Evolutionary conservation across 2,113 vertebrate genomes (phyloP).

Genomic region (Ranitomeya variabilis): DNA sequence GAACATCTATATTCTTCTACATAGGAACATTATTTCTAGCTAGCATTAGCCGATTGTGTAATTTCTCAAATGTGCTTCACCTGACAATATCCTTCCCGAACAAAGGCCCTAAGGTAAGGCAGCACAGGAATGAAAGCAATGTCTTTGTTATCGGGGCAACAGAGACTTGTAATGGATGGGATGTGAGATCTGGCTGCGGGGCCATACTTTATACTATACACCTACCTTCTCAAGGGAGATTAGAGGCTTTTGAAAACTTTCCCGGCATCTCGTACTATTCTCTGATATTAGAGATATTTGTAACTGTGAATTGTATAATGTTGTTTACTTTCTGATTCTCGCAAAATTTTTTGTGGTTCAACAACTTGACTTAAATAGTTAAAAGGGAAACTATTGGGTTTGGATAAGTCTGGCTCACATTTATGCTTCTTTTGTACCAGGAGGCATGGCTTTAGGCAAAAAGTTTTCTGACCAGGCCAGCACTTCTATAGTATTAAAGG

Average conservation of each 20-base stretch:
- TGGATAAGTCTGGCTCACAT: no score
- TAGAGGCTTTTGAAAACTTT: conserved; percentile 23
- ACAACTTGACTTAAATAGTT: neutral
- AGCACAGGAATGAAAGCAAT: conserved; percentile 30
- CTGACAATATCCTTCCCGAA: conserved; percentile 36
- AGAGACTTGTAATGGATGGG: conserved; percentile 43
- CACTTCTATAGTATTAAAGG: no score
- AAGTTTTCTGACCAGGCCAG: no score
- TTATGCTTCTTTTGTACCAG: no score
- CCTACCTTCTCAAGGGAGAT: conserved; percentile 25
- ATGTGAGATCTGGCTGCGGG: conserved; percentile 15
- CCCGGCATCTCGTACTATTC: neutral
- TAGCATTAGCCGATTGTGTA: neutral
- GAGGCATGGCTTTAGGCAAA: no score
- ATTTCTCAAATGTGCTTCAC: conserved; percentile 33
- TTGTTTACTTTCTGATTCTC: neutral
- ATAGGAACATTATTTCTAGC: neutral
- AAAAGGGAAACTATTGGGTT: no score
- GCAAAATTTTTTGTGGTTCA: neutral
- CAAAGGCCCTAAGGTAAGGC: conserved; percentile 36
- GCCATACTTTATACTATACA: conserved; percentile 7
- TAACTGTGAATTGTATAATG: neutral
- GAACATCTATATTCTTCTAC: conserved; percentile 30
- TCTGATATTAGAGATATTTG: neutral
- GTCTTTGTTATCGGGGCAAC: conserved; percentile 39